A percentile compares a stretch with the other conserved stretches of the same genome.
phyloP scores from a whole-genome alignment of 2,797 vertebrate genomes.

The Coregonus suidteri region DNA sequence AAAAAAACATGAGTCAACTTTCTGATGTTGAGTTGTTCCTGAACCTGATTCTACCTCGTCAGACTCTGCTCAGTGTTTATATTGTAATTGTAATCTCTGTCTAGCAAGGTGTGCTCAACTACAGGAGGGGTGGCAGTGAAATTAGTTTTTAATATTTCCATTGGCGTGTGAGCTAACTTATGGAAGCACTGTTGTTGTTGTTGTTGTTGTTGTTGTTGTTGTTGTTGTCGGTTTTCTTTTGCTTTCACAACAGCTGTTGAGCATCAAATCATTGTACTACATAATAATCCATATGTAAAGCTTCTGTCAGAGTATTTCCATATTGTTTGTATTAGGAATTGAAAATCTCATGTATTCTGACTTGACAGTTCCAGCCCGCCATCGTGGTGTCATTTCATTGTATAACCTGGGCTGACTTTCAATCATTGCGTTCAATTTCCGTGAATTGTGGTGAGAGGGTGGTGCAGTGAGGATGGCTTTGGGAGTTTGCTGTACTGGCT shows the following conservation, averaged over 20 bases:
- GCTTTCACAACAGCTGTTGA: background rate
- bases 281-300: background rate
- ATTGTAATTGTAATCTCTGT: background rate
- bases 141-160: too few relatives aligned
- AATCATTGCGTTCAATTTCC: background rate
- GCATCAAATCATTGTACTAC: background rate
- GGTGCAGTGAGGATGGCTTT: background rate
- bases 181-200: background rate
- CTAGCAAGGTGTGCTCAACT: background rate
- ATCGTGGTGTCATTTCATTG: background rate
- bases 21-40: too few relatives aligned
- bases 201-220: too few relatives aligned
- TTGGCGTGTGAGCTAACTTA: background rate
- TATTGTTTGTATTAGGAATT: background rate
- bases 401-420: background rate
- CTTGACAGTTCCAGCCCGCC: background rate
- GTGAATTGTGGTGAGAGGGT: background rate
- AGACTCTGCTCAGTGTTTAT: background rate
- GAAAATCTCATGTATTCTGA: background rate
- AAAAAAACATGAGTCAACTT: too few relatives aligned
- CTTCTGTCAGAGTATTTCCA: background rate
- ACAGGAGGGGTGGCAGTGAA: background rate
- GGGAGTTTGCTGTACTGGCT: background rate
- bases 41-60: background rate
- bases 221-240: background rate